phyloP scores from a whole-genome alignment of 2,888 invertebrate species.

The Electrophaes corylata region DNA sequence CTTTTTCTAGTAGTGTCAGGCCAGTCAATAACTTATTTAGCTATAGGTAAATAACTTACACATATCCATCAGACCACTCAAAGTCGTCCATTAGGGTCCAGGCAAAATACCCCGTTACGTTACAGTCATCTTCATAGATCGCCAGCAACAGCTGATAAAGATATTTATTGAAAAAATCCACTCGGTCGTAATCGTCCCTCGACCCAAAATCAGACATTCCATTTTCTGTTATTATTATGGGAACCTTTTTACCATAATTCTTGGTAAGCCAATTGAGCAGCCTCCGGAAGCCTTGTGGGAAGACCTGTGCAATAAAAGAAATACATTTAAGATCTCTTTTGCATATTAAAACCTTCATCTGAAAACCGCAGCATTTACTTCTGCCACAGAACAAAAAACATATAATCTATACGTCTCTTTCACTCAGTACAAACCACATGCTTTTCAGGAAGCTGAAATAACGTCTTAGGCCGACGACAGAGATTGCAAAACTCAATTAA shows the following conservation, averaged over 20 bases:
- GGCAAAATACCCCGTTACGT: conserved; percentile 81
- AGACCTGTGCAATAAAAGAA: conserved; percentile 66
- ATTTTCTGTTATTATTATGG: conserved; percentile 85
- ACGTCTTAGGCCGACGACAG: too few relatives aligned
- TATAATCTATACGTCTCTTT: too few relatives aligned
- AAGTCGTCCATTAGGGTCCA: conserved; percentile 87
- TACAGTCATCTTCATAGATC: conserved; percentile 68
- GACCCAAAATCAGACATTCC: conserved; percentile 81
- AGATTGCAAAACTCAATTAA: too few relatives aligned
- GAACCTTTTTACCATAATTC: conserved; percentile 82
- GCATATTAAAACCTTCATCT: conserved; percentile 14
- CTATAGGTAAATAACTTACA: conserved; percentile 53
- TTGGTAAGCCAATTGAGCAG: conserved; percentile 86
- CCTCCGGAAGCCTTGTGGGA: conserved; percentile 86
- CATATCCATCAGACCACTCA: conserved; percentile 81
- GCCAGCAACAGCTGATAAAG: conserved; percentile 69
- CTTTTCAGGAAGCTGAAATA: too few relatives aligned
- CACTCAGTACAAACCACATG: too few relatives aligned
- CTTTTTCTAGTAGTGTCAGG: background rate
- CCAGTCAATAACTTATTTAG: background rate
- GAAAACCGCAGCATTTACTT: background rate
- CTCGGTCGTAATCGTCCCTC: conserved; percentile 68
- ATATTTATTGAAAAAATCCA: conserved; percentile 81
- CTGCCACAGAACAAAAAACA: too few relatives aligned
- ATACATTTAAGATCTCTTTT: conserved; percentile 31